Conservation (phyloP, 2,113 vertebrate species). For the Talpa occidentalis region DNA sequence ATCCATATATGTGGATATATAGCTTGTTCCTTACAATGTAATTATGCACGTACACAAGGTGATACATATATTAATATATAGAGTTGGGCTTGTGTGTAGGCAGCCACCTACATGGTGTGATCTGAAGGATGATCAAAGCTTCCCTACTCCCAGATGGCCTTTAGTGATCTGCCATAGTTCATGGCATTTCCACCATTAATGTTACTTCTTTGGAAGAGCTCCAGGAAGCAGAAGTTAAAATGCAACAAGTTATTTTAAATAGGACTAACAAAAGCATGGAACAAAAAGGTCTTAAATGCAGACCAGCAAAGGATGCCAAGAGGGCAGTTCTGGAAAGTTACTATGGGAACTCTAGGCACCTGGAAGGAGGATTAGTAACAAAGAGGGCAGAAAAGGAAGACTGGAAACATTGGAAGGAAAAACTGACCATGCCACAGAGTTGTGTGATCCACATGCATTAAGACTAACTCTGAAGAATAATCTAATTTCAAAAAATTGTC, state of each 20-base stretch:
- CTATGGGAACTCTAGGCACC: background rate
- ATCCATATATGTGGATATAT: slow-evolving; percentile 44
- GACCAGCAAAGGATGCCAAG: background rate
- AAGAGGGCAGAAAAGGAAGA: background rate
- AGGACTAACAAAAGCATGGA: background rate
- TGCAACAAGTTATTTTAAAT: slow-evolving; percentile 18
- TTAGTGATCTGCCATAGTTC: background rate
- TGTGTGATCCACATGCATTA: background rate
- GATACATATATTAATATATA: slow-evolving; percentile 51
- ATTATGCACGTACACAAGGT: slow-evolving; percentile 54
- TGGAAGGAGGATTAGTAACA: background rate
- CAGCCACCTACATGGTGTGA: background rate
- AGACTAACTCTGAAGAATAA: slow-evolving; percentile 24
- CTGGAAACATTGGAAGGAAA: background rate
- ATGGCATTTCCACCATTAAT: background rate
- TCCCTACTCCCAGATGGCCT: slow-evolving; percentile 18
- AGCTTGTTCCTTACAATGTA: slow-evolving; percentile 55
- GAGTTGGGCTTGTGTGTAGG: background rate
- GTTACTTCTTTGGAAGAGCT: slow-evolving; percentile 32
- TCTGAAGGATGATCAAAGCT: slow-evolving; percentile 33
- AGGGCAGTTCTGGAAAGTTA: background rate
- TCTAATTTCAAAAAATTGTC: slow-evolving; percentile 54
- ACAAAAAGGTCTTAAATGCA: background rate
- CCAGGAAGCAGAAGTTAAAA: slow-evolving; percentile 36
- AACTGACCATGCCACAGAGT: background rate